Base-by-base conservation (phyloP, 2,797 vertebrate genomes). In the Sardinella longiceps region DNA sequence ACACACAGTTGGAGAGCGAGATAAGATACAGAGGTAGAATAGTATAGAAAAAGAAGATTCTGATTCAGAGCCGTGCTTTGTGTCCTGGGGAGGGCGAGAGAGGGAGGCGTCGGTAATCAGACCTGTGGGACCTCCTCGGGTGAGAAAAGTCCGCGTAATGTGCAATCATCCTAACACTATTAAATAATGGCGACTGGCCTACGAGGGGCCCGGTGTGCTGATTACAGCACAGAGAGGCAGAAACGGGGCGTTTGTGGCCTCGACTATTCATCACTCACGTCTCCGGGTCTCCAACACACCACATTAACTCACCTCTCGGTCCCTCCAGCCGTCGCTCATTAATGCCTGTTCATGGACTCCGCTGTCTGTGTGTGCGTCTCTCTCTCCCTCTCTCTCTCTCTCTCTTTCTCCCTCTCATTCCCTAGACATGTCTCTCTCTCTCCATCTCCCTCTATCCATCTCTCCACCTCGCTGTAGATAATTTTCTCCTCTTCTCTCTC, bases 311-410 rank as follows among this genome's bases (percentile, higher is more conserved):
- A 37, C 18, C 66, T 20, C 46, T 60, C n/a, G n/a, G n/a, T n/a
- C 81, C 46, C 20, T 0, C 58, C 84, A 39, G 85, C 81, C 81
- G 56, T 45, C 50, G 58, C 3, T 83, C 50, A 86, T 84, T 77
- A 81, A 81, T 45, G 46, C 20, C 20, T 63, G 25, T 70, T 74
- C 43, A 28, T 48, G 60, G 60, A 63, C 25, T 30, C 25, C n/a
- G 0, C 46, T 53, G 50, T 18, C 58, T 25, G 28, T 60, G 1
- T 70, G 28, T 33, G 28, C 15, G 28, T 33, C 6, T 70, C 43
- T 33, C 5, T 43, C 46, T 39, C 4, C 11, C 5, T 83, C 60
- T 74, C 39, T 46, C 12, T 66, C 39, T 51, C n/a, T 81, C 46
- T 48, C 11, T 28, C 30, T 23, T 14, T 70, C 30, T 66, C 25